Percentiles rank a stretch among this genome's conserved stretches.
These are phyloP conservation scores for Mobula hypostoma DNA, from an alignment of 2,113 vertebrate genomes.

Conservation along the genomic window DNA sequence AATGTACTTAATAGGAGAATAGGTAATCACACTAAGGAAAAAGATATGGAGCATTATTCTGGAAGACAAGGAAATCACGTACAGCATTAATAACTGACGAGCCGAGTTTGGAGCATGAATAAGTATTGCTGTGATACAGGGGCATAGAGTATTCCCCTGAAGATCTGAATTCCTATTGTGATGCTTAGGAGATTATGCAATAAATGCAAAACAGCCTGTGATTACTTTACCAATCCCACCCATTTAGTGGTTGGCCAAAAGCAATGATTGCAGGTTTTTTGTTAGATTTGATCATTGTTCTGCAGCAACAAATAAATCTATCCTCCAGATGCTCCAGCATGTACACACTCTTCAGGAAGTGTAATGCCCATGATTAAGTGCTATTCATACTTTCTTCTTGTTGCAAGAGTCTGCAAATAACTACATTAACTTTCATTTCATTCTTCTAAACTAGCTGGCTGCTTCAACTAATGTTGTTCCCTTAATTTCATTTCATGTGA, in stretches of 20 bases:
- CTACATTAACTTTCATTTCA: neutral
- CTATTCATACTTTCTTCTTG: neutral
- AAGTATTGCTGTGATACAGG: neutral
- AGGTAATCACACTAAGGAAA: no score
- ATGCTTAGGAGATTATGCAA: neutral
- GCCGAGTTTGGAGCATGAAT: neutral
- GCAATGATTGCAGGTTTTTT: neutral
- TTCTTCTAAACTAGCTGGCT: neutral
- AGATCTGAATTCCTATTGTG: neutral
- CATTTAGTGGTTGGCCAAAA: neutral
- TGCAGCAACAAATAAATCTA: neutral
- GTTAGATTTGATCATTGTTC: neutral
- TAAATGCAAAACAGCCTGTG: neutral
- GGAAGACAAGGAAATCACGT: no score
- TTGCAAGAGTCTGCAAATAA: neutral
- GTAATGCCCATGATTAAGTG: neutral
- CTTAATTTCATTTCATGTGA: neutral
- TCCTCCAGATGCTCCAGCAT: neutral
- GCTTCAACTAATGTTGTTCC: neutral
- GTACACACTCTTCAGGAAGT: neutral
- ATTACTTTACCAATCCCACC: neutral
- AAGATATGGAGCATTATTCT: no score
- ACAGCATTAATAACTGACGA: no score
- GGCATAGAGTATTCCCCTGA: neutral
- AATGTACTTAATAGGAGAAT: no score